Evolutionary conservation across 2,888 invertebrate species (phyloP), one percentile per base, ranked within the genome.

Genomic region (Dendrolimus houi): DNA sequence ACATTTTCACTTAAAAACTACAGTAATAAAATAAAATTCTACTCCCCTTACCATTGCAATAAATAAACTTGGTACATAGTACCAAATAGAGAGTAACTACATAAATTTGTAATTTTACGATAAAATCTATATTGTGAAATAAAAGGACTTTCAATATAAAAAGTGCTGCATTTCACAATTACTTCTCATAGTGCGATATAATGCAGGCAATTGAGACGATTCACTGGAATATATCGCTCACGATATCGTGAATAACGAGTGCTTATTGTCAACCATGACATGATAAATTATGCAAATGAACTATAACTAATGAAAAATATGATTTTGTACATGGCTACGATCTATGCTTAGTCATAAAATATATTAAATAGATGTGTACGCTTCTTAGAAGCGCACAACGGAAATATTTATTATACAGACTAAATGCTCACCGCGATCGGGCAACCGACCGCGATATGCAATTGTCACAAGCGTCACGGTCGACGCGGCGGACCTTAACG

Each of bases 351-450:
- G 47, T 47, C 47, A 12, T 10, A 47, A 14, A 54, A 41, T 55
- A 52, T 47, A 53, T 41, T 52, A 52, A 41, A 42, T 56, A 53
- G 54, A 52, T 40, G 42, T n/a, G 41, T 74, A 76, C 74, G 67
- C 85, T 87, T 87, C 87, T 78, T 63, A 82, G 87, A 87, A 87
- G 86, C 66, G 68, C 68, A 74, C 70, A 64, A 55, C 63, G 61
- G 58, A 68, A 61, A 62, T 54, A 64, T 56, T 62, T 54, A 53
- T 29, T 55, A 54, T 42, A 56, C 53, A 58, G 14, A 13, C 47
- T 40, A n/a, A 29, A 47, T 47, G 10, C 47, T 47, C 9, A 47
- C 47, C 57, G 47, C 47, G 9, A 47, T 10, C 47, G 12, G 47
- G 29, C 29, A 29, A 29, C 29, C 29, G 29, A 29, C 29, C 29